These are phyloP conservation scores for Agrochola lota DNA, from an alignment of 2,888 invertebrate genomes.

Conservation along the genomic window DNA sequence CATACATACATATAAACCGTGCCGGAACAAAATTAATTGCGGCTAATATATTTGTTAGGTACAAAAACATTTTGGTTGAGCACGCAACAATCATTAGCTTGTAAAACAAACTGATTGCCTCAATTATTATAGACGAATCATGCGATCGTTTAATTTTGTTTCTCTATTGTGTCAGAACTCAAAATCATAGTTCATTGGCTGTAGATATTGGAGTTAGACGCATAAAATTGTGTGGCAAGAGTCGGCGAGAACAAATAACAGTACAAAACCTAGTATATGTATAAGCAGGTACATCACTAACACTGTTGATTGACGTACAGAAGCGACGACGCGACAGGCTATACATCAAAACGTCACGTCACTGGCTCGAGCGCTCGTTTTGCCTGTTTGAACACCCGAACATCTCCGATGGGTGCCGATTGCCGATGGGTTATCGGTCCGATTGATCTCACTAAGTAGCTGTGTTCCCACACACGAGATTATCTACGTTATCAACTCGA, in stretches of 20 bases:
- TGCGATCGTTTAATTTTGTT: constrained; percentile 71
- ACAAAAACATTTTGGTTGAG: constrained; percentile 58
- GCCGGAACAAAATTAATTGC: constrained; percentile 44
- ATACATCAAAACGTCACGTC: constrained; percentile 85
- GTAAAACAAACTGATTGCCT: constrained; percentile 74
- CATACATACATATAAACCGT: too few species aligned
- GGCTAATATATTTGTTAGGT: constrained; percentile 37
- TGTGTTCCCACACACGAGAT: constrained; percentile 68
- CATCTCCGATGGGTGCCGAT: constrained; percentile 68
- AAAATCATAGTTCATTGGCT: constrained; percentile 68
- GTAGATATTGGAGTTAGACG: constrained; percentile 4
- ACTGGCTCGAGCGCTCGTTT: constrained; percentile 56
- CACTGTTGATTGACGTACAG: constrained; percentile 78
- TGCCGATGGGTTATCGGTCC: constrained; percentile 72
- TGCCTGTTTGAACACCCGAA: constrained; percentile 68
- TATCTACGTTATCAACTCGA: constrained; percentile 56
- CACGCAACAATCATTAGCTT: constrained; percentile 73
- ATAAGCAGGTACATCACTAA: constrained; percentile 53
- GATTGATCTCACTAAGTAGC: constrained; percentile 76
- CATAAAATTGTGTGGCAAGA: constrained; percentile 45
- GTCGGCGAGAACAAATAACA: constrained; percentile 60
- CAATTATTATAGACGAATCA: constrained; percentile 73
- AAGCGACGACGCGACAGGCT: constrained; percentile 79
- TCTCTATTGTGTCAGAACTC: constrained; percentile 69
- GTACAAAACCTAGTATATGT: constrained; percentile 27